phyloP scores from a whole-genome alignment of 2,797 vertebrate species.

The Graptemys geographica region DNA sequence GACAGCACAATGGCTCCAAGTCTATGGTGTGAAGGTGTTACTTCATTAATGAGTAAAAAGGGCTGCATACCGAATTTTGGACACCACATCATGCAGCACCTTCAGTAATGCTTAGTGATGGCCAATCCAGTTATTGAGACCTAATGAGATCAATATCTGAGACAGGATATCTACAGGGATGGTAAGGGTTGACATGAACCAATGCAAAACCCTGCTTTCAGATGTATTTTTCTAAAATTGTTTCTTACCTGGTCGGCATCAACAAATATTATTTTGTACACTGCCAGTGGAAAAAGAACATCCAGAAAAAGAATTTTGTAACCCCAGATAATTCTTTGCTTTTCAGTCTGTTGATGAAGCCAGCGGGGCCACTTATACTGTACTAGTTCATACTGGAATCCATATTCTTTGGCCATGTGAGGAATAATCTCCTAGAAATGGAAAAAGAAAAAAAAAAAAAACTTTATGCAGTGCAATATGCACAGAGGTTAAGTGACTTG shows the following conservation, averaged over 20 bases:
- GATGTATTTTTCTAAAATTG: not conserved
- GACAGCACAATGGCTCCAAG: not conserved
- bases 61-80: not conserved
- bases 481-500: not conserved
- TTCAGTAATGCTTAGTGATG: not conserved
- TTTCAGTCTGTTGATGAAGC: slow-evolving; percentile 96
- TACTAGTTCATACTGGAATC: slow-evolving; percentile 94
- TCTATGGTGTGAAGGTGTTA: not conserved
- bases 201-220: not conserved
- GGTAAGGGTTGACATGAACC: not conserved
- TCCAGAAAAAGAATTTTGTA: slow-evolving; percentile 99
- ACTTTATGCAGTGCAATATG: not conserved
- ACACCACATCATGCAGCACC: not conserved
- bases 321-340: slow-evolving; percentile 98
- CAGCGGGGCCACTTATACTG: slow-evolving; percentile 98
- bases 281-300: slow-evolving; percentile 95
- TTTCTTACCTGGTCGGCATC: slow-evolving; percentile 95
- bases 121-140: not conserved
- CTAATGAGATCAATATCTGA: fast-evolving
- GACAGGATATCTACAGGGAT: not conserved
- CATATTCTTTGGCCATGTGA: slow-evolving; percentile 91
- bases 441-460: not conserved
- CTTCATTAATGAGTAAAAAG: not conserved
- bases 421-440: slow-evolving; percentile 91
- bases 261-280: slow-evolving; percentile 98